phyloP scores from a whole-genome alignment of 1,140 invertebrate species.

The Drosophila ambigua region DNA sequence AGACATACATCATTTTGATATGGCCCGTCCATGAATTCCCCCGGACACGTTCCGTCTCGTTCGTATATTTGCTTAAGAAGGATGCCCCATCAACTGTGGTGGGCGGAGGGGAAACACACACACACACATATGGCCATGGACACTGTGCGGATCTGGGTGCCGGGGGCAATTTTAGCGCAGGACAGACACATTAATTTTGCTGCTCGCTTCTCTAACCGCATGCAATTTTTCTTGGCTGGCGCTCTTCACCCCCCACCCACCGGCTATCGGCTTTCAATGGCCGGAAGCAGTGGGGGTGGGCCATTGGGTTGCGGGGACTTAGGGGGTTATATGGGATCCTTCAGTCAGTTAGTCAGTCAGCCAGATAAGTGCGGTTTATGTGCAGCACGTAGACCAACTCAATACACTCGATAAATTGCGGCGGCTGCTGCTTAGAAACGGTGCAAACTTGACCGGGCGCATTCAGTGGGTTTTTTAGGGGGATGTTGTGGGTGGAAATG shows the following conservation, averaged over 20 bases:
- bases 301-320: background rate
- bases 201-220: slow-evolving; percentile 75
- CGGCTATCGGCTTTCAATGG: slow-evolving; percentile 73
- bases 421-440: slow-evolving; percentile 57
- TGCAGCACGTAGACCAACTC: slow-evolving; percentile 75
- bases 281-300: slow-evolving; percentile 41
- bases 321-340: slow-evolving; percentile 25
- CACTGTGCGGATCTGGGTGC: slow-evolving; percentile 9
- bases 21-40: slow-evolving; percentile 25
- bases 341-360: slow-evolving; percentile 78
- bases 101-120: background rate
- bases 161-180: slow-evolving; percentile 23
- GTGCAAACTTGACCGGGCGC: slow-evolving; percentile 35
- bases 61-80: slow-evolving; percentile 72
- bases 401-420: slow-evolving; percentile 79
- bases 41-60: slow-evolving; percentile 60
- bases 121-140: slow-evolving; percentile 17
- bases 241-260: slow-evolving; percentile 6
- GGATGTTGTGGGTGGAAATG: background rate
- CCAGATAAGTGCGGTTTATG: slow-evolving; percentile 80
- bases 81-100: slow-evolving; percentile 17
- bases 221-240: slow-evolving; percentile 73
- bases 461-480: background rate
- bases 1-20: slow-evolving; percentile 80
- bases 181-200: slow-evolving; percentile 78